Base-by-base conservation (phyloP, 2,888 invertebrate genomes). In the Cheiracanthium punctorium region DNA sequence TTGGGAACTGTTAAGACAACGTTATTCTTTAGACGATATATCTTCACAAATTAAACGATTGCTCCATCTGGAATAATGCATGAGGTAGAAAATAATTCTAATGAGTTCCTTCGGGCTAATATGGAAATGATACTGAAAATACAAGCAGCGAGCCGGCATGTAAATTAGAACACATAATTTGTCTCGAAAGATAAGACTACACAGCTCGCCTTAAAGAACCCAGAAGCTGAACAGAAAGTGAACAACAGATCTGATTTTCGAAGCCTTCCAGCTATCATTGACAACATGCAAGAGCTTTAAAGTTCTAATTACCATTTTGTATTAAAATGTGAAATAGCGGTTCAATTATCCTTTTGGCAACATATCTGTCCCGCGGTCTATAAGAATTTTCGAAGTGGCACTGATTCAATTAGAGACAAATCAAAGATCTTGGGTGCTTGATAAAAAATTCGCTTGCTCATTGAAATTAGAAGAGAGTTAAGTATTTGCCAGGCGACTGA, bases 91-190 rank as follows among this genome's bases (percentile, higher is more conserved):
- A 70, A 74, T 74, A 75, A 76, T 82, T 75, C 70, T 76, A 76
- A 76, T 76, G 75, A 82, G 52, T 76, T 64, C 70, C 75, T 32
- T 52, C 48, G 32, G 75, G 32, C 58, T 71, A 82, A 75, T 64
- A 76, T 75, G 82, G 82, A 82, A 81, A 71, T 76, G 75, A 33
- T 75, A 75, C 81, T 12, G 69, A 74, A 69, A 69, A 64, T 58
- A 71, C 58, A 30, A 70, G 69, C 48, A 43, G 41, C 69, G 29
- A 37, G 73, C 29, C 48, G 71, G 58, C 43, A 67, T 37, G 30
- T 29, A 37, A 37, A 73, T 33, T 37, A 48, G 17, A 52, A 17
- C 64, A 24, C 14, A 58, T 64, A 82, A 82, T 76, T 69, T 29
- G 33, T 28, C 32, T 30, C 28, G 75, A 71, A 58, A 76, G 70